Evolutionary conservation across 2,797 vertebrate species (phyloP).

Genomic region (Gouania willdenowi): DNA sequence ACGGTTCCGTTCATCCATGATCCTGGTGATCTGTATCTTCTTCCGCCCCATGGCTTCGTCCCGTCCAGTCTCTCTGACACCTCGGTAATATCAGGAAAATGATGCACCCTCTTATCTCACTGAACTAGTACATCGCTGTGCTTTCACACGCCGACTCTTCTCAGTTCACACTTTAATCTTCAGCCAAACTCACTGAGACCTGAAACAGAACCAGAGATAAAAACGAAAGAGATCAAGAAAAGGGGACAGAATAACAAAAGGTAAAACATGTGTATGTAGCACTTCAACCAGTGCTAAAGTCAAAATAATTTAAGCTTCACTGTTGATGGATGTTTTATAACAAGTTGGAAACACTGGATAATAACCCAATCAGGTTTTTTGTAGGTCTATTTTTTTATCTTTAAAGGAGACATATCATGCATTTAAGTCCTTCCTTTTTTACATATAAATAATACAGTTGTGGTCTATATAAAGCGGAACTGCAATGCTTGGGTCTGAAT

Average conservation of each 20-base stretch:
- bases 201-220: constrained; percentile 37
- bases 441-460: too few species aligned
- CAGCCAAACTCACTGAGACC: constrained; percentile 53
- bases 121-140: constrained; percentile 89
- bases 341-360: too few species aligned
- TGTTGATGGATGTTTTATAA: too few species aligned
- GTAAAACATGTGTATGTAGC: too few species aligned
- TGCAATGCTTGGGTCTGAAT: too few species aligned
- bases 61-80: constrained; percentile 80
- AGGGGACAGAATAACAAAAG: constrained; percentile 5
- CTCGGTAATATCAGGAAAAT: constrained; percentile 84
- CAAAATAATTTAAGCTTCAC: too few species aligned
- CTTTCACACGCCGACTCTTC: constrained; percentile 41
- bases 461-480: too few species aligned
- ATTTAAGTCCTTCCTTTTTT: too few species aligned
- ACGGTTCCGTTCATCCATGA: constrained; percentile 98
- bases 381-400: too few species aligned
- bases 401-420: too few species aligned
- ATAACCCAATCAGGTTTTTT: too few species aligned
- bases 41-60: constrained; percentile 93
- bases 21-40: constrained; percentile 99
- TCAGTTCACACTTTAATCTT: constrained; percentile 24
- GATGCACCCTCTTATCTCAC: constrained; percentile 76
- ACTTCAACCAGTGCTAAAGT: too few species aligned
- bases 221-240: constrained; percentile 8